Conservation (phyloP, 2,113 vertebrate genomes). For the Grallaria varia region DNA sequence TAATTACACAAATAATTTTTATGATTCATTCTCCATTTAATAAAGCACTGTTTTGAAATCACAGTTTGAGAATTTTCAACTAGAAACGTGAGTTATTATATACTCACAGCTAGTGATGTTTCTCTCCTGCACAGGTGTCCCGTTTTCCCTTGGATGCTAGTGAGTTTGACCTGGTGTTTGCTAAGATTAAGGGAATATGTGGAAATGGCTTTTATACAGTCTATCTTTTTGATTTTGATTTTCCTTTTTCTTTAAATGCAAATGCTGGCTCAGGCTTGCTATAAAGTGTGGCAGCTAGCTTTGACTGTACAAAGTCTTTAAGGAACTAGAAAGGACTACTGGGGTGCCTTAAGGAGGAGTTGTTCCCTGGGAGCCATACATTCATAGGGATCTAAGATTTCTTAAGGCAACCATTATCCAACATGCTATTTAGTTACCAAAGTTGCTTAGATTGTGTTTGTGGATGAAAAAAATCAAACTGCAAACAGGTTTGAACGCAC, state of each 20-base stretch:
- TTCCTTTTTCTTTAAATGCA: background rate
- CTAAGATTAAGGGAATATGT: background rate
- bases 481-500: background rate
- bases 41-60: background rate
- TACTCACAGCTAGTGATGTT: background rate
- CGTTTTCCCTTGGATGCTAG: fast-evolving
- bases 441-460: background rate
- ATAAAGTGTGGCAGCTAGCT: background rate
- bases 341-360: background rate
- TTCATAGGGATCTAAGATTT: background rate
- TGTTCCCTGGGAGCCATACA: background rate
- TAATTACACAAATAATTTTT: background rate
- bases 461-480: background rate
- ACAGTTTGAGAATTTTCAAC: background rate
- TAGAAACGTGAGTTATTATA: background rate
- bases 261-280: background rate
- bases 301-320: background rate
- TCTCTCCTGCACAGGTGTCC: background rate
- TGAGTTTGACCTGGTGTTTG: background rate
- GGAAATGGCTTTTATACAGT: background rate
- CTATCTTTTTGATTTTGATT: background rate
- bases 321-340: background rate
- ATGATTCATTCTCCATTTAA: background rate
- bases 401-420: background rate
- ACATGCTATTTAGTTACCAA: background rate